Base-by-base conservation (phyloP, 2,113 vertebrate species). In the Anhinga anhinga region DNA sequence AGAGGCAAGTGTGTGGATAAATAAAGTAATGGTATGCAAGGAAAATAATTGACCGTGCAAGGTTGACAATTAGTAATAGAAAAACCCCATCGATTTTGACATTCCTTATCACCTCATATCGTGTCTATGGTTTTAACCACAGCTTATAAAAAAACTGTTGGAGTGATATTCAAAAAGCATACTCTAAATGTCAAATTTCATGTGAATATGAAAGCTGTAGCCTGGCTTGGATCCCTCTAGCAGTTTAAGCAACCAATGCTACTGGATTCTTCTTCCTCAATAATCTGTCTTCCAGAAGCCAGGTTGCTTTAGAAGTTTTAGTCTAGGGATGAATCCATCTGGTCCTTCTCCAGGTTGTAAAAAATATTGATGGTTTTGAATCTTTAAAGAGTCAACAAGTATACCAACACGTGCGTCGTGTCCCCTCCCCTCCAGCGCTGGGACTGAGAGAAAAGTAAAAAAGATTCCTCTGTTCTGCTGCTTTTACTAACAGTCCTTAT, bases 31-130 rank as follows among this genome's bases (percentile, higher is more conserved):
- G 40, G 82, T 84, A 93, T 59, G 22, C 88, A 91, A 76, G n/a
- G 58, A 86, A 94, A 97, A 95, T 86, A 94, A 86, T 8, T 91
- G 63, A 62, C 53, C 71, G 12, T 42, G 55, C 55, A 83, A 80
- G 72, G 17, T 1, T 50, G 72, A 71, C 81, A 95, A 77, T 94
- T 94, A 91, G 87, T 59, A 77, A 83, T 3, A 45, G 71, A 74
- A 91, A 93, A 93, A 23, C 42, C 30, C 13, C 67, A 74, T 67
- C 0, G 7, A 62, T 77, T 89, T 38, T 89, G 81, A 76, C 66
- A 50, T 42, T 93, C 30, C 49, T 89, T 30, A 91, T 67, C 23
- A 86, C 53, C n/a, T 12, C 12, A 32, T 47, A 93, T 63, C 5
- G 1, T 52, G 27, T 55, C 56, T 83, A 29, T 34, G 27, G 65